Evolutionary conservation across 2,888 invertebrate genomes (phyloP).

Genomic region (Sesia apiformis): DNA sequence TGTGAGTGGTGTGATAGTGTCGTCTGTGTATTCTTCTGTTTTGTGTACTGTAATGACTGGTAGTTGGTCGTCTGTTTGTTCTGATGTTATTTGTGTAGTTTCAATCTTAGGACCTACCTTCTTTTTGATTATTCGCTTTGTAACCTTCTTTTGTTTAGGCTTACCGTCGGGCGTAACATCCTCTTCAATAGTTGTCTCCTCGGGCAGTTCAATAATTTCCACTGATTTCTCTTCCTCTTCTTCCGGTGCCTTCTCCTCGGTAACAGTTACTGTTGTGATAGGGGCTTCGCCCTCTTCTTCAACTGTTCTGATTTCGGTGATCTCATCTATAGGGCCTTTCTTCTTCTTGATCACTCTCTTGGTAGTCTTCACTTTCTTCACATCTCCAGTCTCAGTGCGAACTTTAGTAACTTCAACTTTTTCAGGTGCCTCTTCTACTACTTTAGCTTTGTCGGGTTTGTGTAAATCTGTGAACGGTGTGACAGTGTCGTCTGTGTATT

Average conservation of each 20-base stretch:
- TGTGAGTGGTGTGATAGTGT: slow-evolving; percentile 2
- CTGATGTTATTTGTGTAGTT: slow-evolving; percentile 27
- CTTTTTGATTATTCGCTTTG: slow-evolving; percentile 15
- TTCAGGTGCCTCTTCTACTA: slow-evolving; percentile 20
- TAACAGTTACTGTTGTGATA: slow-evolving; percentile 11
- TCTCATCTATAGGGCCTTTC: slow-evolving; percentile 27
- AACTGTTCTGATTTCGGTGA: slow-evolving; percentile 26
- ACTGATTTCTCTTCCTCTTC: slow-evolving; percentile 21
- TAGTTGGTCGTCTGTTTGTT: slow-evolving; percentile 28
- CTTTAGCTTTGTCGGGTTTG: slow-evolving; percentile 19
- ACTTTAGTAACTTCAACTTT: slow-evolving; percentile 23
- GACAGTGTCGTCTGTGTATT: slow-evolving; percentile 19
- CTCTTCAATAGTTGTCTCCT: slow-evolving; percentile 4
- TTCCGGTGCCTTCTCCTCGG: slow-evolving; percentile 14
- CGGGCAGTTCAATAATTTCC: slow-evolving; percentile 8
- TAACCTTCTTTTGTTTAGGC: slow-evolving; percentile 8
- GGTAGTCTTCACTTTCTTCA: slow-evolving; percentile 14
- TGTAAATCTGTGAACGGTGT: slow-evolving; percentile 17
- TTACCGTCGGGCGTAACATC: slow-evolving; percentile 15
- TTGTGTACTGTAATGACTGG: slow-evolving; percentile 12
- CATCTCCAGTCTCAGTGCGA: slow-evolving; percentile 21
- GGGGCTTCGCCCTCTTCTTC: slow-evolving; percentile 28
- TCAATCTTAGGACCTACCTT: slow-evolving; percentile 17
- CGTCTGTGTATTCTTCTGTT: slow-evolving; percentile 6
- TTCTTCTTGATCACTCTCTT: slow-evolving; percentile 25